Conservation (phyloP, 2,113 vertebrate species). For the Corythornis madagascariensis region DNA sequence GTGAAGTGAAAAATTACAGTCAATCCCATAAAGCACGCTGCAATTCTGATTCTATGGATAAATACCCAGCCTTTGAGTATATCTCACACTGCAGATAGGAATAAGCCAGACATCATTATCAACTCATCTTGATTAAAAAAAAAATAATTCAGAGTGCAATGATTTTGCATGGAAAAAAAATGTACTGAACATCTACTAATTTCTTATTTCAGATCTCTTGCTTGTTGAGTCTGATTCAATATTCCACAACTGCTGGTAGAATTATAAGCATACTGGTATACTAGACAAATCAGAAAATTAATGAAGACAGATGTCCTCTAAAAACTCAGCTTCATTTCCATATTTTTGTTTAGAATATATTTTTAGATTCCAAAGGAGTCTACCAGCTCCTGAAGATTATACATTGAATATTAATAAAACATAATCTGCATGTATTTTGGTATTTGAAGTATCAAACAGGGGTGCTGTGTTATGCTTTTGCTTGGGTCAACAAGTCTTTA, state of each 20-base stretch:
- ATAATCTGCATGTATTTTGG: neutral
- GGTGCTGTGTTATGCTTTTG: neutral
- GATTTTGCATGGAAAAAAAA: neutral
- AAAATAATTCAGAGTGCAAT: neutral
- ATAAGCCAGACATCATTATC: neutral
- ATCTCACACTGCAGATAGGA: neutral
- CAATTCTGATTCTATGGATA: neutral
- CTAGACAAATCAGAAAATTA: neutral
- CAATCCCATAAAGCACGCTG: neutral
- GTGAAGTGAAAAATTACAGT: neutral
- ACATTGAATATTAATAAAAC: neutral
- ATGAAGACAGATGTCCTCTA: neutral
- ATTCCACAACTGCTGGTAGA: neutral
- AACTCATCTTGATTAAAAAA: neutral
- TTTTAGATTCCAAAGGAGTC: neutral
- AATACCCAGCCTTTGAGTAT: neutral
- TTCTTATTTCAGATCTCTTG: neutral
- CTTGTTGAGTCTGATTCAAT: neutral
- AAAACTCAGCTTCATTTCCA: neutral
- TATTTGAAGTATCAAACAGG: neutral
- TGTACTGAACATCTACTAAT: neutral
- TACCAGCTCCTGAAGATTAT: neutral
- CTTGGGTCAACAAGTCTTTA: neutral
- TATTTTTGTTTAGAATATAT: neutral
- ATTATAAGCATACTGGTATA: neutral